Evolutionary conservation across 2,888 invertebrate species (phyloP).

Genomic region (Chymomyza procnemis): DNA sequence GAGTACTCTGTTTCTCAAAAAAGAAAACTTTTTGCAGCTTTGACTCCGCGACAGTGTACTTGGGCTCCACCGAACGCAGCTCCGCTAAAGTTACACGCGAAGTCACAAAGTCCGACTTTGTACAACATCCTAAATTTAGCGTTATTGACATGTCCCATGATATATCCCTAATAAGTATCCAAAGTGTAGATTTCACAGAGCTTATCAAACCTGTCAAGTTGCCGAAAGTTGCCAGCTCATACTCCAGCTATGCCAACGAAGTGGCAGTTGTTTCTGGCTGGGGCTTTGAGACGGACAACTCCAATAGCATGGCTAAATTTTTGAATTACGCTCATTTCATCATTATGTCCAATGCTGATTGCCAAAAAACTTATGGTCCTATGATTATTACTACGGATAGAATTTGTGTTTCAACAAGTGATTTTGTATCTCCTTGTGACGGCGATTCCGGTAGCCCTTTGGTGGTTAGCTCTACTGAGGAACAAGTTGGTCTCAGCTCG

Average conservation of each 20-base stretch:
- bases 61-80: conserved; percentile 68
- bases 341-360: conserved; percentile 64
- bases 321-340: conserved; percentile 47
- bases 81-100: conserved; percentile 38
- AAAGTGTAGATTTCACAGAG: conserved; percentile 16
- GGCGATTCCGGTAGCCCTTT: conserved; percentile 77
- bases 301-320: conserved; percentile 60
- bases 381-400: conserved; percentile 37
- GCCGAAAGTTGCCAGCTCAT: conserved; percentile 39
- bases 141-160: conserved; percentile 50
- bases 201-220: conserved; percentile 22
- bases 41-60: conserved; percentile 48
- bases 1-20: neutral
- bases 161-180: conserved; percentile 61
- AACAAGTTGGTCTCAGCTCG: conserved; percentile 70
- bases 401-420: conserved; percentile 55
- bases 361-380: conserved; percentile 75
- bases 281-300: conserved; percentile 51
- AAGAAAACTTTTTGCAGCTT: conserved; percentile 33
- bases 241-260: conserved; percentile 39
- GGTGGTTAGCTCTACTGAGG: conserved; percentile 24
- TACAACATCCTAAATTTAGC: conserved; percentile 75
- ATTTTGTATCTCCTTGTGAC: conserved; percentile 64
- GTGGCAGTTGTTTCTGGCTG: conserved; percentile 58
- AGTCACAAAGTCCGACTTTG: conserved; percentile 38